A percentile compares a stretch with the other conserved stretches of the same genome.
Evolutionary conservation across 1,140 invertebrate species (phyloP).

Genomic region (Hyles vespertilio): DNA sequence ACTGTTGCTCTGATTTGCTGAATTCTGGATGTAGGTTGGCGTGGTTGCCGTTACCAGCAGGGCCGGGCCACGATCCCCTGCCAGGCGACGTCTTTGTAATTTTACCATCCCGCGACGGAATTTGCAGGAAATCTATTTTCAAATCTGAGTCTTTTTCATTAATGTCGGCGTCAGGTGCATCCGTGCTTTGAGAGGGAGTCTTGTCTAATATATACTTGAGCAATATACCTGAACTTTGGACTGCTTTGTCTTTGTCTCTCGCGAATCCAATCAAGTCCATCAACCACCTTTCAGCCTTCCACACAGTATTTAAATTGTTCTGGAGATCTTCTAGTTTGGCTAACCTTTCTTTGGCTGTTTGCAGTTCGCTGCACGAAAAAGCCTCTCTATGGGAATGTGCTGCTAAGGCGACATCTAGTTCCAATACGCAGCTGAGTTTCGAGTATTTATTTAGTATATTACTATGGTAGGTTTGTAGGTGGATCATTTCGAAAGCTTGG

Average conservation of each 20-base stretch:
- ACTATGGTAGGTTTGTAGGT: slow-evolving; percentile 92
- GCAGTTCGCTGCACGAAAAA: slow-evolving; percentile 92
- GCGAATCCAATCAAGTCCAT: slow-evolving; percentile 96
- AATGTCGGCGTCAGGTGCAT: slow-evolving; percentile 28
- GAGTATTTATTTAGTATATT: slow-evolving; percentile 93
- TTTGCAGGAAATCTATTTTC: slow-evolving; percentile 78
- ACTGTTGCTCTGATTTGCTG: slow-evolving; percentile 89
- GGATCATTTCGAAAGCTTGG: slow-evolving; percentile 93
- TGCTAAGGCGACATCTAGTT: slow-evolving; percentile 93
- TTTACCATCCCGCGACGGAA: slow-evolving; percentile 83
- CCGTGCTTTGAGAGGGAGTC: slow-evolving; percentile 44
- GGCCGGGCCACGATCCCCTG: slow-evolving; percentile 89
- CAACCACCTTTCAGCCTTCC: slow-evolving; percentile 96
- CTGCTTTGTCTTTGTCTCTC: slow-evolving; percentile 82
- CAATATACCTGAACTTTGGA: slow-evolving; percentile 61
- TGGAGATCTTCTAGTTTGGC: slow-evolving; percentile 89
- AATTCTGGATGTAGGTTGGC: slow-evolving; percentile 81
- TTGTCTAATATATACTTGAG: slow-evolving; percentile 71
- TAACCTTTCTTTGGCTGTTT: slow-evolving; percentile 89
- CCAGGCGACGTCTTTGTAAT: slow-evolving; percentile 85
- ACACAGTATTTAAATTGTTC: slow-evolving; percentile 86
- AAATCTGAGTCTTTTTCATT: slow-evolving; percentile 50
- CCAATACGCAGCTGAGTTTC: slow-evolving; percentile 92
- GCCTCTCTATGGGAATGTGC: slow-evolving; percentile 95
- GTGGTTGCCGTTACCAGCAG: slow-evolving; percentile 78